Conservation (phyloP, 2,797 vertebrate genomes). For the Chiloscyllium punctatum region DNA sequence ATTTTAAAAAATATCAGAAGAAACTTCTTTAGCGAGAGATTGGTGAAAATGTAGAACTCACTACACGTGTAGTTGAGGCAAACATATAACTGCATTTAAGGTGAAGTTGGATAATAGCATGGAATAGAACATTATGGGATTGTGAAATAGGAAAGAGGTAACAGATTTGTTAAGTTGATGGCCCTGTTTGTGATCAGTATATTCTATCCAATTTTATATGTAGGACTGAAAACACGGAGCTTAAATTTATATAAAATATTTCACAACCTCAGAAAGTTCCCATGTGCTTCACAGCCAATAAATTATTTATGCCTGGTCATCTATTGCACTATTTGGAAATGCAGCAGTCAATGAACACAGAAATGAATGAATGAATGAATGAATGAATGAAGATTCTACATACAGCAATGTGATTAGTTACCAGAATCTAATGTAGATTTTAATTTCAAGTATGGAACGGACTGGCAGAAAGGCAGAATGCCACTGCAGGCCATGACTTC, state of each 20-base stretch:
- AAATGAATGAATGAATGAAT: neutral
- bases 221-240: neutral
- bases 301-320: neutral
- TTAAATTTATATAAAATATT: neutral
- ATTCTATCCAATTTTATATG: neutral
- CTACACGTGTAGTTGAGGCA: neutral
- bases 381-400: neutral
- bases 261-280: neutral
- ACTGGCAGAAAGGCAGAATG: neutral
- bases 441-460: neutral
- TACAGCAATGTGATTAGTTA: neutral
- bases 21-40: neutral
- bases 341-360: neutral
- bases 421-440: neutral
- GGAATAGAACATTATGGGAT: neutral
- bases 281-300: neutral
- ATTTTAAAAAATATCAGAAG: neutral
- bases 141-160: neutral
- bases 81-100: neutral
- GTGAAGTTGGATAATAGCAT: neutral
- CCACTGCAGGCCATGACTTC: neutral
- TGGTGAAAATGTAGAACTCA: neutral
- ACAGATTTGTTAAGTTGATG: neutral
- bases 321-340: neutral
- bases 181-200: neutral